These are phyloP conservation scores for Scelioninae gen. 1 DNA, from an alignment of 2,888 invertebrate genomes.

Conservation along the genomic window DNA sequence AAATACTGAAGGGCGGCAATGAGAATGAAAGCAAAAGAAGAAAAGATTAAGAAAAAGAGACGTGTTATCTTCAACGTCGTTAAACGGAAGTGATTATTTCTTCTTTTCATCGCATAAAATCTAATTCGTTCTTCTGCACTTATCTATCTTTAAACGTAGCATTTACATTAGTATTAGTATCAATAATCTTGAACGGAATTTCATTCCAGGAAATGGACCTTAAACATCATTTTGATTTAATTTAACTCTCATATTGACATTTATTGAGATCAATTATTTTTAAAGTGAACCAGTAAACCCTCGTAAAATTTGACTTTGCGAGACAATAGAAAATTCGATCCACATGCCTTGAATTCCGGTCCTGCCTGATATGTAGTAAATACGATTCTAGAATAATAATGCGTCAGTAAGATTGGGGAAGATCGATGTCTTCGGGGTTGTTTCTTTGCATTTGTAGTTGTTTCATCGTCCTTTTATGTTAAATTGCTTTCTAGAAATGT, in stretches of 20 bases:
- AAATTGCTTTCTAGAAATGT: conserved; percentile 36
- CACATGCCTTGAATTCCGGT: conserved; percentile 82
- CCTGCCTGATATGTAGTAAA: conserved; percentile 80
- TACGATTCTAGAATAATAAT: conserved; percentile 83
- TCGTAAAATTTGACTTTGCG: conserved; percentile 77
- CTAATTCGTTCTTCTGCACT: conserved; percentile 37
- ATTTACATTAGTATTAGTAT: conserved; percentile 44
- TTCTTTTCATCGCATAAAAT: conserved; percentile 67
- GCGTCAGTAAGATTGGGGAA: conserved; percentile 61
- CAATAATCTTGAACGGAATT: conserved; percentile 4
- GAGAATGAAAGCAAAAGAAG: conserved; percentile 52
- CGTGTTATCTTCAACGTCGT: conserved; percentile 70
- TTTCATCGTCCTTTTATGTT: conserved; percentile 4
- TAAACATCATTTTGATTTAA: not conserved
- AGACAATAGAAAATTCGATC: conserved; percentile 81
- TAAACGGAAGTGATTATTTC: conserved; percentile 70
- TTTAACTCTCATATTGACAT: not conserved
- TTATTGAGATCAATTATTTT: conserved; percentile 27
- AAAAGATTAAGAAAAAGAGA: conserved; percentile 67
- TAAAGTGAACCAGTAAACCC: conserved; percentile 34
- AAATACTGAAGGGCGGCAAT: too few species aligned
- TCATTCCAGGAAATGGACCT: conserved; percentile 1
- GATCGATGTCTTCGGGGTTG: conserved; percentile 60
- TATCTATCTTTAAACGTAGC: conserved; percentile 25
- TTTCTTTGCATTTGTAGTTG: conserved; percentile 21